Conservation (phyloP, 2,113 vertebrate species). For the Stegastes partitus region DNA sequence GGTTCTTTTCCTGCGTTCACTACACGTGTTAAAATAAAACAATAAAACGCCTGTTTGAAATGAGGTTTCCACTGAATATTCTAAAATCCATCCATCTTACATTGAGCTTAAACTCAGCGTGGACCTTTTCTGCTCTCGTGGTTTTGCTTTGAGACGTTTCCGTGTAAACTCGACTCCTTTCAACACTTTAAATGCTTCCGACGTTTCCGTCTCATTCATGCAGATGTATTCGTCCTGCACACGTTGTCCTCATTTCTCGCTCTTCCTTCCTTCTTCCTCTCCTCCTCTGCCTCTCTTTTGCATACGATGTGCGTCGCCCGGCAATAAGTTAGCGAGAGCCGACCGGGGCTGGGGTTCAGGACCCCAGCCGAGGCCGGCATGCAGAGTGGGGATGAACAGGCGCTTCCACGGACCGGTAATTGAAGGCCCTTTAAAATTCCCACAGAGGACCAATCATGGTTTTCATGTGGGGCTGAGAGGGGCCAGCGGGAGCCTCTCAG, state of each 20-base stretch:
- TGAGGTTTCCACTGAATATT: no score
- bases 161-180: no score
- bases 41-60: no score
- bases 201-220: background rate
- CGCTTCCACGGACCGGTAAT: conserved; percentile 69
- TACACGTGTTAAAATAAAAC: no score
- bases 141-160: background rate
- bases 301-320: conserved; percentile 71
- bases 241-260: background rate
- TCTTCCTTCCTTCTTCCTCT: conserved; percentile 9
- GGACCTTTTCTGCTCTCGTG: no score
- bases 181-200: background rate
- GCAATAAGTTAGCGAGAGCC: conserved; percentile 42
- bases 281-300: conserved; percentile 65
- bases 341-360: conserved; percentile 73
- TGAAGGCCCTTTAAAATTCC: conserved; percentile 81
- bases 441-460: conserved; percentile 74
- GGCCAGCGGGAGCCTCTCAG: conserved; percentile 38
- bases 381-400: conserved; percentile 72
- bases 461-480: conserved; percentile 60
- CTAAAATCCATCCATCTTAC: no score
- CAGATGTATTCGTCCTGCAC: conserved; percentile 1
- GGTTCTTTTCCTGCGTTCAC: no score
- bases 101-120: no score
- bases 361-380: conserved; percentile 76